These are phyloP conservation scores for Calameuta idolon DNA, from an alignment of 2,888 invertebrate species.

Conservation along the genomic window DNA sequence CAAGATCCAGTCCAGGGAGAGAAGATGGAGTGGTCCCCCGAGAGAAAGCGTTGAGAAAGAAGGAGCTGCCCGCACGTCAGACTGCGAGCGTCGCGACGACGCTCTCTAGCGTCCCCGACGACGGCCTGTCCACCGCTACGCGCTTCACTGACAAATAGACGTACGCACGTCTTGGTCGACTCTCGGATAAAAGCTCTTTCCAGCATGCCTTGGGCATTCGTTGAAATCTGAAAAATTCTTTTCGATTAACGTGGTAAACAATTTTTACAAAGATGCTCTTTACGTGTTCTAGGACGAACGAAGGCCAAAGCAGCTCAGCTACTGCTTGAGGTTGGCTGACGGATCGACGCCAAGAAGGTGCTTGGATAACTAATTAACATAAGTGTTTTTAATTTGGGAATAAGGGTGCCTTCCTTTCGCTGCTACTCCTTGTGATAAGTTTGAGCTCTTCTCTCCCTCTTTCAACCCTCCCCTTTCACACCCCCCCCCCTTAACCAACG, in stretches of 20 bases:
- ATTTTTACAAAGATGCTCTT: neutral
- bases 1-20: slow-evolving; percentile 39
- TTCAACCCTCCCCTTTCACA: slow-evolving; percentile 13
- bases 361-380: slow-evolving; percentile 26
- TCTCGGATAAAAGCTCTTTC: slow-evolving; percentile 52
- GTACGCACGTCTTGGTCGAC: slow-evolving; percentile 38
- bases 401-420: slow-evolving; percentile 8
- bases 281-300: neutral
- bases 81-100: slow-evolving; percentile 43
- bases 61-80: slow-evolving; percentile 39
- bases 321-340: neutral
- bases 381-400: slow-evolving; percentile 45
- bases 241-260: neutral
- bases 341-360: neutral
- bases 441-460: slow-evolving; percentile 36
- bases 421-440: slow-evolving; percentile 49
- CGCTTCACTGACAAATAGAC: slow-evolving; percentile 57
- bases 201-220: slow-evolving; percentile 32
- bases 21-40: slow-evolving; percentile 61
- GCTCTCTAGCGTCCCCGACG: slow-evolving; percentile 30
- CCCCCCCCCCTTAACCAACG: neutral
- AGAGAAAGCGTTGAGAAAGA: slow-evolving; percentile 31
- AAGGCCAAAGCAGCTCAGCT: neutral
- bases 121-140: slow-evolving; percentile 26
- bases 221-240: neutral